Percentiles rank a stretch among this genome's conserved stretches.
These are phyloP conservation scores for Leptestheria dahalacensis DNA, from an alignment of 1,140 invertebrate species.

Conservation along the genomic window DNA sequence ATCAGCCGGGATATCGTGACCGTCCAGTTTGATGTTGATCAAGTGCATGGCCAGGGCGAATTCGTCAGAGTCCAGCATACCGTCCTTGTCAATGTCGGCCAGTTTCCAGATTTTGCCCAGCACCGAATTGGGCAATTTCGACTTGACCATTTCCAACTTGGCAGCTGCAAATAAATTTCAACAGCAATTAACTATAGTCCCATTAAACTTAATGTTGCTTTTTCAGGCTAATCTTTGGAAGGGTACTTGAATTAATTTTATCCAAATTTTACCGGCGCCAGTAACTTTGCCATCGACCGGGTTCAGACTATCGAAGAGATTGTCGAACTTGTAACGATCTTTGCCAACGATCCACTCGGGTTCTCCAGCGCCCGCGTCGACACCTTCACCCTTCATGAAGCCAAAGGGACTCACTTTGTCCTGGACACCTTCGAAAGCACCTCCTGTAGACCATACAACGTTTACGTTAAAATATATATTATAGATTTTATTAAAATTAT, in stretches of 20 bases:
- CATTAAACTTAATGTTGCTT: conserved; percentile 10
- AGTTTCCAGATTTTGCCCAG: conserved; percentile 97
- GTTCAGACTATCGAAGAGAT: conserved; percentile 64
- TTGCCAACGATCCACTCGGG: conserved; percentile 91
- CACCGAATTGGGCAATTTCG: conserved; percentile 92
- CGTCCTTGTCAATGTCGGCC: conserved; percentile 92
- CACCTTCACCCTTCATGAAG: conserved; percentile 87
- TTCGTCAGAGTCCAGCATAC: conserved; percentile 87
- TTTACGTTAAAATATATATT: neutral
- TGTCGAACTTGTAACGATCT: conserved; percentile 74
- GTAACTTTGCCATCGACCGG: conserved; percentile 90
- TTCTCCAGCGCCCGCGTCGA: conserved; percentile 89
- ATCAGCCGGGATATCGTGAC: conserved; percentile 79
- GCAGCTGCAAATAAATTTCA: conserved; percentile 44
- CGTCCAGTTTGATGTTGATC: conserved; percentile 85
- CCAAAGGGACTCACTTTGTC: conserved; percentile 87
- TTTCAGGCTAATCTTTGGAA: no score
- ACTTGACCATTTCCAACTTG: conserved; percentile 94
- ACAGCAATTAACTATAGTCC: conserved; percentile 6
- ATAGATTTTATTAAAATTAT: no score
- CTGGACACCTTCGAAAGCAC: conserved; percentile 79
- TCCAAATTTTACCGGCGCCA: conserved; percentile 60
- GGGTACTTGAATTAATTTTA: no score
- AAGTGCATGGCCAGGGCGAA: conserved; percentile 98
- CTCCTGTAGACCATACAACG: conserved; percentile 33